Evolutionary conservation across 1,140 invertebrate species (phyloP), one percentile per base, ranked within the genome.

Genomic region (Danaus melanippus): DNA sequence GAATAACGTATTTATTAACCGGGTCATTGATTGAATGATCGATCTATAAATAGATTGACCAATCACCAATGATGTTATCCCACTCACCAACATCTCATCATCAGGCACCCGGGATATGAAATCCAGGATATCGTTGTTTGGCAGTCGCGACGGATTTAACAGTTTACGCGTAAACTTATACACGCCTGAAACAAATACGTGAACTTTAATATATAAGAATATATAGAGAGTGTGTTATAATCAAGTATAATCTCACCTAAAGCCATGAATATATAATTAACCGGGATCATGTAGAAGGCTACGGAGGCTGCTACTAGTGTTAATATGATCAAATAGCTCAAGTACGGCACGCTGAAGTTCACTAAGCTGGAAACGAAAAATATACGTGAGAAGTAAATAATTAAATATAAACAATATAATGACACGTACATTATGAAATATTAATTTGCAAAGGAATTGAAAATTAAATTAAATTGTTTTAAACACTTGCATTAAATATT

Each of bases 111-210:
- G 87, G 0, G 96, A 97, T 55, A 99, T 88, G 67, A 98, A 95
- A 88, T 99, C 97, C 49, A 99, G 84, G n/a, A 99, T 76, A 89
- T 99, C 98, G 84, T 99, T 99, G 84, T 99, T 99, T 12, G 96
- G 95, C 74, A 98, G 92, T 50, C 94, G 92, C 82, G 98, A 92
- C 10, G 97, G 97, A 60, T 96, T 91, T 21, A 98, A 74, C 56
- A 98, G 88, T 76, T 97, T 96, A 53, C 97, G 92, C 2, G 95
- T 93, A 85, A 99, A 99, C 84, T 99, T 99, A 87, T 97, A 97
- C 42, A 98, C 89, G 78, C 97, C 98, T 97, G 96, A 96, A 47
- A 91, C 87, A 53, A 59, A 63, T 48, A 58, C 4, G 7, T 32
- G 6, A 32, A 2, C 2, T 0, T 32, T 32, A 7, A 32, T 32